A percentile compares a stretch with the other conserved stretches of the same genome.
These are phyloP conservation scores for Quiscalus mexicanus DNA, from an alignment of 2,113 vertebrate species.

Conservation along the genomic window DNA sequence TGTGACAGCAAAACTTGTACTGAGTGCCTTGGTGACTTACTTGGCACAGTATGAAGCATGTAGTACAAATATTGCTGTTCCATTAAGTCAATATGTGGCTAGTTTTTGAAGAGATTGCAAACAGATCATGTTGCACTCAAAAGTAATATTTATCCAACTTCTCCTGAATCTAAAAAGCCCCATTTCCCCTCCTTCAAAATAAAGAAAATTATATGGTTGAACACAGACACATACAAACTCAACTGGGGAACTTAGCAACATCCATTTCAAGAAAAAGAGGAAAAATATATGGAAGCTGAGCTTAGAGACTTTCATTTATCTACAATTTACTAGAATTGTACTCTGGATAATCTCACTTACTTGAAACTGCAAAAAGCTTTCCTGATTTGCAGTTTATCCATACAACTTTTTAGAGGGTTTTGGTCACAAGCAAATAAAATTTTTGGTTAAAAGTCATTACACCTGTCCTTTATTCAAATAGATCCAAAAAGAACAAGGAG, in stretches of 20 bases:
- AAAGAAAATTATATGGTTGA: neutral
- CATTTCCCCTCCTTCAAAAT: neutral
- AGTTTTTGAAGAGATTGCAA: neutral
- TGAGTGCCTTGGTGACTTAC: conserved; percentile 7
- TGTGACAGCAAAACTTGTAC: conserved; percentile 20
- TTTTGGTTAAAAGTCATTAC: neutral
- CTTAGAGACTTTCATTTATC: neutral
- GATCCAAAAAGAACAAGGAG: neutral
- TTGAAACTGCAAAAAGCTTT: neutral
- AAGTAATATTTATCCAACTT: neutral
- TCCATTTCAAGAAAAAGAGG: neutral
- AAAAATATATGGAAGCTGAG: neutral
- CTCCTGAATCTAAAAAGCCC: neutral
- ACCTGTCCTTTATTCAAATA: neutral
- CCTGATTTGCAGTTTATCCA: neutral
- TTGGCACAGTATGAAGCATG: conserved; percentile 35
- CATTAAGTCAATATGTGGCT: neutral
- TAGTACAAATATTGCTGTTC: conserved; percentile 37
- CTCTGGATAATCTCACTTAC: neutral
- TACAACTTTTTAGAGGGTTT: neutral
- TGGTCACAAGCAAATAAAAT: neutral
- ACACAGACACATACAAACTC: neutral
- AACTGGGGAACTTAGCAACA: neutral
- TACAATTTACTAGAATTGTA: neutral
- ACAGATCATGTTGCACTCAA: neutral